Evolutionary conservation across 92 coral and sea anemone species (phyloP).

Genomic region (Palythoa heliodiscus): DNA sequence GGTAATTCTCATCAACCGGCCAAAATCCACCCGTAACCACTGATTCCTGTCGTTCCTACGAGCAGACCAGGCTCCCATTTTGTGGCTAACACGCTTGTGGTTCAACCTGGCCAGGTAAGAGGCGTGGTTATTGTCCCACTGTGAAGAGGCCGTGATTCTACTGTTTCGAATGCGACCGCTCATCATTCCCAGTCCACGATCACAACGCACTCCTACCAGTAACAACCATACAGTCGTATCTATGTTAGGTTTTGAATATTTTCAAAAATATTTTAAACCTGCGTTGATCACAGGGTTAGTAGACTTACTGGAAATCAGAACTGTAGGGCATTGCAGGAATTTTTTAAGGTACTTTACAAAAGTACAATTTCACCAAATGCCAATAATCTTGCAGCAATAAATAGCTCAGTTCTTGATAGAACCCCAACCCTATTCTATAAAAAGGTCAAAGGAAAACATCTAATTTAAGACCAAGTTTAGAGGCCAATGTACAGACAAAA

Average conservation of each 20-base stretch:
- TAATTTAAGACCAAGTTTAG: too few relatives aligned
- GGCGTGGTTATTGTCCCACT: slow-evolving; percentile 40
- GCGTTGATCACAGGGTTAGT: too few relatives aligned
- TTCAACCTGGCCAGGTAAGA: slow-evolving; percentile 51
- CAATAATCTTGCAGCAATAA: too few relatives aligned
- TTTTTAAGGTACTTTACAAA: too few relatives aligned
- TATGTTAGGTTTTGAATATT: too few relatives aligned
- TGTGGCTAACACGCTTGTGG: slow-evolving; percentile 17
- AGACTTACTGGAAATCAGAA: too few relatives aligned
- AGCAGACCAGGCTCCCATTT: slow-evolving; percentile 53
- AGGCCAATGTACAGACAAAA: too few relatives aligned
- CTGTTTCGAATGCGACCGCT: slow-evolving; percentile 42
- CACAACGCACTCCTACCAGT: slow-evolving; percentile 32
- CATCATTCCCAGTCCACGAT: slow-evolving; percentile 43
- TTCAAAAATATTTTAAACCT: too few relatives aligned
- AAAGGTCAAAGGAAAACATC: background rate
- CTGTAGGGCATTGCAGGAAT: too few relatives aligned
- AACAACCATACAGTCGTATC: background rate
- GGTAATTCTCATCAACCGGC: slow-evolving; percentile 62
- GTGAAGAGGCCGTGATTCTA: slow-evolving; percentile 47
- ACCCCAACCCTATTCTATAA: too few relatives aligned
- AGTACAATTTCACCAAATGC: too few relatives aligned
- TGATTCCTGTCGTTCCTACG: slow-evolving; percentile 46
- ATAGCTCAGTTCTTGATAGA: too few relatives aligned
- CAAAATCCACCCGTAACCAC: slow-evolving; percentile 78